Evolutionary conservation across 2,888 invertebrate genomes (phyloP).

Genomic region (Netelia melanura): DNA sequence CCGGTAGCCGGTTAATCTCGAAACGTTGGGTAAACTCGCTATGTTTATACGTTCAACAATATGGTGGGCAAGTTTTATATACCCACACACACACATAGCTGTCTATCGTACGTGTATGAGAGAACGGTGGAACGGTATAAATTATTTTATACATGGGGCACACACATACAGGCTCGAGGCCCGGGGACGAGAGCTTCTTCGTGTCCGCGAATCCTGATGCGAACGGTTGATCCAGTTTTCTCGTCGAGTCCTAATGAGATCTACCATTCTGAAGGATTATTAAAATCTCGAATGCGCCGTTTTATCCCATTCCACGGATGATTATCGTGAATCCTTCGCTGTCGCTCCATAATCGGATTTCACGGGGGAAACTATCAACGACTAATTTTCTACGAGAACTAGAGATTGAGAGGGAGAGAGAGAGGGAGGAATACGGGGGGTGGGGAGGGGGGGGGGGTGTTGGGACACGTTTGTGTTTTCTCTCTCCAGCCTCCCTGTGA

Average conservation of each 20-base stretch:
- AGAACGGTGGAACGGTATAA: conserved; percentile 34
- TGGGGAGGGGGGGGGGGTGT: background rate
- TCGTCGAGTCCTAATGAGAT: conserved; percentile 58
- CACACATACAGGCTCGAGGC: background rate
- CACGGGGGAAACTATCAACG: conserved; percentile 40
- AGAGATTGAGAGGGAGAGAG: no score
- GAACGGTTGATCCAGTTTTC: conserved; percentile 59
- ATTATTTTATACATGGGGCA: background rate
- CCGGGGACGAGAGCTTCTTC: conserved; percentile 20
- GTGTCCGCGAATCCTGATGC: background rate
- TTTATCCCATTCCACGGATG: conserved; percentile 33
- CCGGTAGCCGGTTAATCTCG: conserved; percentile 66
- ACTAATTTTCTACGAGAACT: conserved; percentile 25
- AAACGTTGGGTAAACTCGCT: conserved; percentile 36
- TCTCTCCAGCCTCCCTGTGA: conserved; percentile 7
- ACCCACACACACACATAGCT: background rate
- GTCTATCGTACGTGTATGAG: background rate
- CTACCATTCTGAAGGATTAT: conserved; percentile 33
- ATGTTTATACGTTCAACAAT: conserved; percentile 16
- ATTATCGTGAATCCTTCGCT: conserved; percentile 41
- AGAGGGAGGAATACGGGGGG: background rate
- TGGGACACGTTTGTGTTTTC: conserved; percentile 5
- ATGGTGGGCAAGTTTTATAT: conserved; percentile 1
- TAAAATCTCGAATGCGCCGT: conserved; percentile 42
- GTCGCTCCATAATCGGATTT: conserved; percentile 47